Evolutionary conservation across 2,797 vertebrate species (phyloP).

Genomic region (Syncerus caffer): DNA sequence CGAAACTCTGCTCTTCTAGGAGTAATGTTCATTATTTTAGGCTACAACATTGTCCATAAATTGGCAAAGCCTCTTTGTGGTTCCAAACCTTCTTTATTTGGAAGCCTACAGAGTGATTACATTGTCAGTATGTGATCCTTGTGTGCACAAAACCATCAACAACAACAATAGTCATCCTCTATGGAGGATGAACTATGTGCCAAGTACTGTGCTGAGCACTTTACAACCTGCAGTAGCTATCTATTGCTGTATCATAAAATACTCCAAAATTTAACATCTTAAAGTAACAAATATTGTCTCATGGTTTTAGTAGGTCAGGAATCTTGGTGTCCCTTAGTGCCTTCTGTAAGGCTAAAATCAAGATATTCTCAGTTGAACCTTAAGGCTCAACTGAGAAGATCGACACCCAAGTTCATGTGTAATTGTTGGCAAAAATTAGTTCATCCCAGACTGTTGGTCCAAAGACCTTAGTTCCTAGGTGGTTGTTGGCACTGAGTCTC

Average conservation of each 20-base stretch:
- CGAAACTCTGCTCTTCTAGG: background rate
- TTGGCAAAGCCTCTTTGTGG: background rate
- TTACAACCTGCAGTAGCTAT: background rate
- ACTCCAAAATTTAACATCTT: conserved; percentile 5
- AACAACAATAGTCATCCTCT: background rate
- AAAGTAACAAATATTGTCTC: background rate
- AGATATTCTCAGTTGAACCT: background rate
- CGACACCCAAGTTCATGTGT: background rate
- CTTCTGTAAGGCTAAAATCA: background rate
- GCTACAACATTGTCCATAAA: background rate
- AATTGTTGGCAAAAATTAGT: background rate
- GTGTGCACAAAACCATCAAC: background rate
- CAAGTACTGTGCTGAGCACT: background rate
- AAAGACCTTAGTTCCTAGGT: background rate
- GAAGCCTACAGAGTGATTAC: background rate
- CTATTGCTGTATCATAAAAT: background rate
- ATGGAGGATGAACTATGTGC: background rate
- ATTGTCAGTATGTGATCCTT: background rate
- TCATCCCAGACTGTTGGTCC: background rate
- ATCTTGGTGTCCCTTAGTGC: background rate
- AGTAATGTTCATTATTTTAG: background rate
- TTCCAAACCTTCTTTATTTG: background rate
- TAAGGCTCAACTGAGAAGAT: background rate
- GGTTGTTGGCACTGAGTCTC: background rate
- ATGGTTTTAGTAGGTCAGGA: background rate